Percentiles rank a stretch among this genome's conserved stretches.
Evolutionary conservation across 2,888 invertebrate species (phyloP).

Genomic region (Aplocera efformata): DNA sequence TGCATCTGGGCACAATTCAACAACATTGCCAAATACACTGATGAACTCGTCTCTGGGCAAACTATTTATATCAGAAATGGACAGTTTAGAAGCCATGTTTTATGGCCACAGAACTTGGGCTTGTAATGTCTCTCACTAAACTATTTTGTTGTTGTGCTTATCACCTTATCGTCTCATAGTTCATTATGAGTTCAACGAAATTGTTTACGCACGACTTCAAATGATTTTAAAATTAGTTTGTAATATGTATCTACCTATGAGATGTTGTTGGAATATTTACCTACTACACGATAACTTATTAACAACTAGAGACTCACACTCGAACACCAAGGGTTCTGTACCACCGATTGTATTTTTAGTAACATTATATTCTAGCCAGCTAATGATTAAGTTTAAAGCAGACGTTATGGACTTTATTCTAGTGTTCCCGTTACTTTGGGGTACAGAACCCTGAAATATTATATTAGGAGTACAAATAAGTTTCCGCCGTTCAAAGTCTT

Average conservation of each 20-base stretch:
- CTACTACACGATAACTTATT: no score
- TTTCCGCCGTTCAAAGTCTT: no score
- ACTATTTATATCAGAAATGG: conserved; percentile 77
- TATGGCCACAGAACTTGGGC: not conserved
- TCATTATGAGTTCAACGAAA: conserved; percentile 47
- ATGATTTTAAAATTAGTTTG: conserved; percentile 4
- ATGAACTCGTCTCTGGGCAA: conserved; percentile 76
- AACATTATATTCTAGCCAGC: no score
- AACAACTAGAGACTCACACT: no score
- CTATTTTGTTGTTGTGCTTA: conserved; percentile 27
- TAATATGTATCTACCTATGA: not conserved
- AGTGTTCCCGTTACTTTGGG: no score
- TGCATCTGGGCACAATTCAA: conserved; percentile 80
- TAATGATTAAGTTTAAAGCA: no score
- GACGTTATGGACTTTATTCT: no score
- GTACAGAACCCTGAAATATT: no score
- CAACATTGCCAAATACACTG: conserved; percentile 81
- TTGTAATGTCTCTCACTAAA: conserved; percentile 5
- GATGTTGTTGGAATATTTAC: not conserved
- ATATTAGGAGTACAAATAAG: no score
- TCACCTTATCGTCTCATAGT: conserved; percentile 36
- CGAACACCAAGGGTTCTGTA: no score
- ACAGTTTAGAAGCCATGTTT: conserved; percentile 33
- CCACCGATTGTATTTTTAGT: no score
- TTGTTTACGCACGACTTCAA: conserved; percentile 13